Evolutionary conservation across 2,113 vertebrate species (phyloP), one percentile per base, ranked within the genome.

Genomic region (Gorilla gorilla): DNA sequence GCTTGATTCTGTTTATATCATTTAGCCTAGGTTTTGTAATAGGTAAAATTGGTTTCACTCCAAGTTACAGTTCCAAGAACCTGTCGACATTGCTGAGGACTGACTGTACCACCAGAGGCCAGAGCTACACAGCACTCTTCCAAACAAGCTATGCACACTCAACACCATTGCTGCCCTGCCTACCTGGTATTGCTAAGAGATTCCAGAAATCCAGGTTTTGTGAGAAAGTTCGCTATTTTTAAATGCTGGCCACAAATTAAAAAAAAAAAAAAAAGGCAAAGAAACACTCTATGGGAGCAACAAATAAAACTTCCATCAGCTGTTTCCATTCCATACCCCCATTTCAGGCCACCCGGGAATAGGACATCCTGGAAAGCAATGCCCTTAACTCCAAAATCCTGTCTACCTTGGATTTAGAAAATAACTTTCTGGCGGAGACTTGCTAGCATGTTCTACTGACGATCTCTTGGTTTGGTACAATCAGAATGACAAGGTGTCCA

Each of bases 91-190:
- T 17, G 8, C 23, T 72, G 20, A 72, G 70, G n/a, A 72, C 66
- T 17, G 7, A n/a, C 66, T 17, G 1, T n/a, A n/a, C 30, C 10
- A 8, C 32, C 40, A 3, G 23, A 43, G 27, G 20, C 43, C 59
- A 78, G 25, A 91, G 86, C 6, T 22, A 7, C 0, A 10, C 0
- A 2, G 18, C 17, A 16, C 13, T 9, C 59, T 45, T 59, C 57
- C 45, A 52, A 20, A 48, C 8, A 20, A 14, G 14, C 8, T 25
- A 3, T 0, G 27, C 7, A 14, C 8, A 4, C 35, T 22, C 22
- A 5, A 18, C 40, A n/a, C 73, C 43, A 0, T 6, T 1, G 3
- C 20, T 5, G 20, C 3, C 35, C 7, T 0, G 32, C 27, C 50
- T 83, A n/a, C 59, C 11, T 40, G 50, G 59, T 45, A 25, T 30